Evolutionary conservation across 1,140 invertebrate species (phyloP).

Genomic region (Harpegnathos saltator): DNA sequence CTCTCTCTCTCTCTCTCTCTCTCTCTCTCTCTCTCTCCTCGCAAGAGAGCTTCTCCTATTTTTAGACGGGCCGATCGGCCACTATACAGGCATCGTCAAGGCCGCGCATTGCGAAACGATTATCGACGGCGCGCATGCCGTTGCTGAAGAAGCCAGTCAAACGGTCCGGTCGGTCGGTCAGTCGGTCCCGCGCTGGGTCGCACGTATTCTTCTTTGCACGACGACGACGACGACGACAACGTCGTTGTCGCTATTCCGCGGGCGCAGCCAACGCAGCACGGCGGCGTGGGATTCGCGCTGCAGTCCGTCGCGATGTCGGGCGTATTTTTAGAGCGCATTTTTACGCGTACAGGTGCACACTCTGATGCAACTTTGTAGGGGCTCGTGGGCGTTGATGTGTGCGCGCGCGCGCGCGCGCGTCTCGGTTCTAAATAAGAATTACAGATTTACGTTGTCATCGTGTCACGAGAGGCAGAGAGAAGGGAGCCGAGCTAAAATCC

Average conservation of each 20-base stretch:
- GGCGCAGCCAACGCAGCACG: neutral
- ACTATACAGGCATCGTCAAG: constrained; percentile 76
- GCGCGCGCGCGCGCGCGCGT: too few species aligned
- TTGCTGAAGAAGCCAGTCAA: constrained; percentile 1
- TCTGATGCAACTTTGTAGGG: constrained; percentile 7
- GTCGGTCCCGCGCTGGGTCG: constrained; percentile 11
- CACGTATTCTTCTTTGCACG: constrained; percentile 26
- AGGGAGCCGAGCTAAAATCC: neutral
- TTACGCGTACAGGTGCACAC: neutral
- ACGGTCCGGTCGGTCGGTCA: too few species aligned
- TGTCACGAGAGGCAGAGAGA: neutral
- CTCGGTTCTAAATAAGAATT: constrained; percentile 33
- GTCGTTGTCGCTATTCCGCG: neutral
- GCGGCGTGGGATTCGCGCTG: neutral
- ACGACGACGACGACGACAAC: constrained; percentile 14
- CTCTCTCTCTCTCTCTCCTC: too few species aligned
- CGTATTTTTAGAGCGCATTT: constrained; percentile 18
- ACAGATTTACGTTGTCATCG: neutral
- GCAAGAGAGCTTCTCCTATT: constrained; percentile 72
- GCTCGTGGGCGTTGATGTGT: neutral
- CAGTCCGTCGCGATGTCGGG: neutral
- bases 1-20: too few species aligned
- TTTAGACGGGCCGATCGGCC: constrained; percentile 72
- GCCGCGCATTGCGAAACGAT: constrained; percentile 78
- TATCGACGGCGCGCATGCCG: constrained; percentile 63